Conservation (phyloP, 1,140 invertebrate species). For the Meloidogyne chitwoodi region DNA sequence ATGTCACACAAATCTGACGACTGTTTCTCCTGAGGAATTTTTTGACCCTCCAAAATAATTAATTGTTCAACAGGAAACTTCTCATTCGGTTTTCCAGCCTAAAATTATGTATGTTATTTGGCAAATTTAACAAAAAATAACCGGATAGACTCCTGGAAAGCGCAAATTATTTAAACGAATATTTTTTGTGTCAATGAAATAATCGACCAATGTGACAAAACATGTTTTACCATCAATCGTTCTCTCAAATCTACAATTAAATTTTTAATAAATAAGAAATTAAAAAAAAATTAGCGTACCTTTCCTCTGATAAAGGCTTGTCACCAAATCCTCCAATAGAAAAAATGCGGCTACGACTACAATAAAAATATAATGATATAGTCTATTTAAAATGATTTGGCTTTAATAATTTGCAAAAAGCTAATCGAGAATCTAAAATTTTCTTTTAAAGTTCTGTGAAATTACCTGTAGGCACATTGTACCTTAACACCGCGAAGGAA, state of each 20-base stretch:
- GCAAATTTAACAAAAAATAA: not conserved
- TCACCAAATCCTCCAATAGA: conserved; percentile 29
- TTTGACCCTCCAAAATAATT: conserved; percentile 36
- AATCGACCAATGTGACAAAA: not conserved
- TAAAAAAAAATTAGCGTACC: not conserved
- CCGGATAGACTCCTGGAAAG: not conserved
- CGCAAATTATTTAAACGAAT: not conserved
- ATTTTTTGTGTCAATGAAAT: not conserved
- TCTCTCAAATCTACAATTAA: not conserved
- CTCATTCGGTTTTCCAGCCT: conserved; percentile 21
- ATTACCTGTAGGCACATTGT: conserved; percentile 13
- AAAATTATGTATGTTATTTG: not conserved
- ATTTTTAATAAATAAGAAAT: not conserved
- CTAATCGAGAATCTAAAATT: too few species aligned
- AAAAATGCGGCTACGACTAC: conserved; percentile 24
- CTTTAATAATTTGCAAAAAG: too few species aligned
- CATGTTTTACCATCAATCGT: not conserved
- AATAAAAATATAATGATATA: too few species aligned
- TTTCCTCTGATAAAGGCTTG: conserved; percentile 27
- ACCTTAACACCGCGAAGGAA: conserved; percentile 20
- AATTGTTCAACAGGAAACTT: conserved; percentile 29
- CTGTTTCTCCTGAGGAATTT: conserved; percentile 32
- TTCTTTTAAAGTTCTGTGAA: too few species aligned
- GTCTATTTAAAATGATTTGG: too few species aligned
- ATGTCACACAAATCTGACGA: conserved; percentile 12